These are phyloP conservation scores for Ibidorhyncha struthersii DNA, from an alignment of 2,113 vertebrate species.

Conservation along the genomic window DNA sequence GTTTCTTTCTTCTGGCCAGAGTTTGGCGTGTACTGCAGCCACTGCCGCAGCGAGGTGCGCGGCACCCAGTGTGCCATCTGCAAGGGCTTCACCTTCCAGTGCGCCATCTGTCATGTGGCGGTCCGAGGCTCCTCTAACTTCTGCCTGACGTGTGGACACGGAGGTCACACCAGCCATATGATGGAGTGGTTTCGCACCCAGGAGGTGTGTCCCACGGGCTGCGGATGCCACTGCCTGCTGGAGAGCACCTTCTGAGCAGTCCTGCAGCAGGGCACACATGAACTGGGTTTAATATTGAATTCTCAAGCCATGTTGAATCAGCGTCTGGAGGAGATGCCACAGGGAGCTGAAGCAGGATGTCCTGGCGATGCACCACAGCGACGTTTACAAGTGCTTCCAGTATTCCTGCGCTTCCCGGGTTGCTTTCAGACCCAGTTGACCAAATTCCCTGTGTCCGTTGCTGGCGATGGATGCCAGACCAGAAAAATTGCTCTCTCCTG, in stretches of 20 bases:
- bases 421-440: neutral
- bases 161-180: conserved; percentile 96
- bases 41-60: conserved; percentile 92
- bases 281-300: accelerated
- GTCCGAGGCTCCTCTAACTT: conserved; percentile 96
- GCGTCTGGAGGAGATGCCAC: neutral
- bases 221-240: conserved; percentile 92
- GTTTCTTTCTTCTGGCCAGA: conserved; percentile 72
- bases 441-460: neutral
- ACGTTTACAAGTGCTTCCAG: conserved; percentile 20
- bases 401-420: neutral
- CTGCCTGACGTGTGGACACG: conserved; percentile 95
- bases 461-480: neutral
- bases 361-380: neutral
- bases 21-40: conserved; percentile 94
- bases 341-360: neutral
- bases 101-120: conserved; percentile 94
- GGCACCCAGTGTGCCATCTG: conserved; percentile 94
- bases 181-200: conserved; percentile 97
- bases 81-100: conserved; percentile 96
- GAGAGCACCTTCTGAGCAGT: conserved; percentile 91
- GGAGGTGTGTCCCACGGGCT: conserved; percentile 95
- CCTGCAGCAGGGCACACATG: accelerated
- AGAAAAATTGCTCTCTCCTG: neutral
- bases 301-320: neutral